A percentile compares a stretch with the other conserved stretches of the same genome.
Conservation (phyloP, 1,140 invertebrate species). For the Bombus soroeensis region DNA sequence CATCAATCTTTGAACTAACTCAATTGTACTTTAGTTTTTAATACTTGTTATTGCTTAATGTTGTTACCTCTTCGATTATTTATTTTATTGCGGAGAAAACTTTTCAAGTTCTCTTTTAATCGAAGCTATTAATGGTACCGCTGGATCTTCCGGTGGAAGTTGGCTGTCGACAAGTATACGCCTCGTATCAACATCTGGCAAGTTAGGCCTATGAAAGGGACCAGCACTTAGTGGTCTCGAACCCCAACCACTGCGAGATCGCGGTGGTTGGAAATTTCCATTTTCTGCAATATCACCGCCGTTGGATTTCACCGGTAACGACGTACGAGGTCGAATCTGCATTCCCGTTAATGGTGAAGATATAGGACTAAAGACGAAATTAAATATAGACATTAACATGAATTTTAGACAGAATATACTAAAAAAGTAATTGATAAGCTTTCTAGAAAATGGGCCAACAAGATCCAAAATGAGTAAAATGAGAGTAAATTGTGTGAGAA, state of each 20-base stretch:
- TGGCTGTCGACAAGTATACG: constrained; percentile 81
- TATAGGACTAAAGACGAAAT: constrained; percentile 60
- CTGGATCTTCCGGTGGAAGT: constrained; percentile 84
- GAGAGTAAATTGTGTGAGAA: too few species aligned
- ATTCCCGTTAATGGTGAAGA: constrained; percentile 61
- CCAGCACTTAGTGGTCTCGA: constrained; percentile 85
- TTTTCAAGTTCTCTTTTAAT: constrained; percentile 86
- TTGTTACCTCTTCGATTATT: neutral
- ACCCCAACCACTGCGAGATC: constrained; percentile 82
- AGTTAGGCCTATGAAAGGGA: constrained; percentile 83
- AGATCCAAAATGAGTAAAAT: too few species aligned
- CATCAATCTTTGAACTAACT: neutral
- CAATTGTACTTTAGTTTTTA: neutral
- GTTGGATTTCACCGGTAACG: constrained; percentile 66
- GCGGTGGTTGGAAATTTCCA: constrained; percentile 61
- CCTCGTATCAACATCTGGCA: constrained; percentile 81
- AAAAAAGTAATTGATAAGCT: neutral
- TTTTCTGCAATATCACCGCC: constrained; percentile 70
- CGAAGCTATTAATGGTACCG: constrained; percentile 85
- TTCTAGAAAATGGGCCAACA: too few species aligned
- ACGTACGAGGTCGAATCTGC: constrained; percentile 78
- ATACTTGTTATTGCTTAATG: neutral
- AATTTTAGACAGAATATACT: neutral
- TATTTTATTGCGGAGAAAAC: constrained; percentile 71
- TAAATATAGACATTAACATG: neutral